Conservation (phyloP, 2,888 invertebrate genomes). For the Elaeidobius kamerunicus region DNA sequence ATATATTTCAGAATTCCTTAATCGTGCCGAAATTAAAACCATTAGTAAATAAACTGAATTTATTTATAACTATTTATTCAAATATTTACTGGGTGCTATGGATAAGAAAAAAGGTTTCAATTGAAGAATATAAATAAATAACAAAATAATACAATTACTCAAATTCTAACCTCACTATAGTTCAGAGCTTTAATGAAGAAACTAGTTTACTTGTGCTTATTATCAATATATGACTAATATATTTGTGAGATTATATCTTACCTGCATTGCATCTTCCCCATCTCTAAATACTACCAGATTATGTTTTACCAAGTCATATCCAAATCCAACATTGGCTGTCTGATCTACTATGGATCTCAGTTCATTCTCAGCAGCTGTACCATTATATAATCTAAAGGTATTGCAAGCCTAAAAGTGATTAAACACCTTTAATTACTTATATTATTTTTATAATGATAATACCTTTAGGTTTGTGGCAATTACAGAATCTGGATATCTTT, state of each 20-base stretch:
- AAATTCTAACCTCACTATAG: too few relatives aligned
- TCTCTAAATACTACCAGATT: slow-evolving; percentile 93
- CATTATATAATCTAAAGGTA: slow-evolving; percentile 84
- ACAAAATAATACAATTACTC: too few relatives aligned
- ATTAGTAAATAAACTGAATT: too few relatives aligned
- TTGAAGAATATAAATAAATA: too few relatives aligned
- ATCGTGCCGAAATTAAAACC: too few relatives aligned
- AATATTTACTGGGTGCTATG: too few relatives aligned
- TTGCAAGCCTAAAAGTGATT: slow-evolving; percentile 62
- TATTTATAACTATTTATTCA: too few relatives aligned
- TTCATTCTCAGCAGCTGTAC: slow-evolving; percentile 91
- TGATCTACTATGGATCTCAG: slow-evolving; percentile 74
- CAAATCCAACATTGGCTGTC: slow-evolving; percentile 71
- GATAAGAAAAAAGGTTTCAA: too few relatives aligned
- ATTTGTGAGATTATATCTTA: slow-evolving; percentile 41
- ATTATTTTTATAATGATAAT: not conserved
- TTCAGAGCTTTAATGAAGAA: too few relatives aligned
- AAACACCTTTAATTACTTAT: not conserved
- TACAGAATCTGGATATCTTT: slow-evolving; percentile 88
- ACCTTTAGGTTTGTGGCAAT: slow-evolving; percentile 93
- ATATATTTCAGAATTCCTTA: too few relatives aligned
- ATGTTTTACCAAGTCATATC: slow-evolving; percentile 89
- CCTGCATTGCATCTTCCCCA: slow-evolving; percentile 92
- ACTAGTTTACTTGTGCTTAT: too few relatives aligned
- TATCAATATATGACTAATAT: too few relatives aligned